Conservation (phyloP, 92 coral and sea anemone genomes). For the Bergia sp. region DNA sequence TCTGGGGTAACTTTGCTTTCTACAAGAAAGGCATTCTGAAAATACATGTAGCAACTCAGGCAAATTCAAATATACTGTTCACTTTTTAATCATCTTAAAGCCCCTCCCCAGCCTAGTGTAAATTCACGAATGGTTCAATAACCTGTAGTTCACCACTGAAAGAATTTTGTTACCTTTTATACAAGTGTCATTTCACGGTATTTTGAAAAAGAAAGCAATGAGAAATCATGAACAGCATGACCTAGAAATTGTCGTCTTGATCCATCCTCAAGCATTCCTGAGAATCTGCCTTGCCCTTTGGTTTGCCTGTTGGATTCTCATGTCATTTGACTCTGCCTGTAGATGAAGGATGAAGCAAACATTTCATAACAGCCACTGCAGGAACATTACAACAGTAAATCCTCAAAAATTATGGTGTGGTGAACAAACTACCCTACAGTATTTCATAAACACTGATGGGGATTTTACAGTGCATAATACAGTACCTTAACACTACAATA, state of each 20-base stretch:
- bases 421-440: background rate
- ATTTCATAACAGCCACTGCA: background rate
- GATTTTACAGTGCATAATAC: too few species aligned
- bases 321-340: constrained; percentile 97
- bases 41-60: background rate
- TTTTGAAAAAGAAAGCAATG: background rate
- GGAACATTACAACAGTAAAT: background rate
- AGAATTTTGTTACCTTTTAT: background rate
- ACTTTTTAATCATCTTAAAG: background rate
- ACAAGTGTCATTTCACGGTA: background rate
- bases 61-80: background rate
- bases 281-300: constrained; percentile 89
- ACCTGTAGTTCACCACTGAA: background rate
- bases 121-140: background rate
- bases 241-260: background rate
- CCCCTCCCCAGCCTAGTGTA: background rate
- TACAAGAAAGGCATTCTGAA: background rate
- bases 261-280: constrained; percentile 62
- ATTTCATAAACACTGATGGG: too few species aligned
- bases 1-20: background rate
- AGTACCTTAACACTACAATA: too few species aligned
- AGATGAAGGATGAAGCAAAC: constrained; percentile 4
- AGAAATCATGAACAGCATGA: background rate
- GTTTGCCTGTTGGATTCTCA: constrained; percentile 89
- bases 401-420: background rate